Percentiles rank a stretch among this genome's conserved stretches.
Evolutionary conservation across 2,888 invertebrate genomes (phyloP).

Genomic region (Eueremaeus valkanovi): DNA sequence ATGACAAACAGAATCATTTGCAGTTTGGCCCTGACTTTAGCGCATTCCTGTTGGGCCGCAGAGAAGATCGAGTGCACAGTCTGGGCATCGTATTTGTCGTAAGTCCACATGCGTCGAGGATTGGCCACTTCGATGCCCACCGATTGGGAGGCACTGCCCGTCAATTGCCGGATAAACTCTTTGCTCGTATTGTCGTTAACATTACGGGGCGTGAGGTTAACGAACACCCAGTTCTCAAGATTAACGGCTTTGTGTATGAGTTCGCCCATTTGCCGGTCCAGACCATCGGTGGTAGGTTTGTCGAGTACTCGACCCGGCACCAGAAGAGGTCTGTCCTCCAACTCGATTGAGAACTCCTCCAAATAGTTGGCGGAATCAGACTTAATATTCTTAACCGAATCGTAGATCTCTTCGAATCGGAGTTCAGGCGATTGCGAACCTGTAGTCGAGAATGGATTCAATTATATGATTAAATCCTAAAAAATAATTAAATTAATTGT

Average conservation of each 20-base stretch:
- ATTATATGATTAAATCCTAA: not conserved
- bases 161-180: no score
- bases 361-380: constrained; percentile 37
- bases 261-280: not conserved
- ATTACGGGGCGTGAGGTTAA: no score
- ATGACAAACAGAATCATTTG: constrained; percentile 34
- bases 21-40: not conserved
- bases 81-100: no score
- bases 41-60: no score
- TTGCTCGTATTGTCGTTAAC: no score
- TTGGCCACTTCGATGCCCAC: no score
- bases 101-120: no score
- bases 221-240: constrained; percentile 37
- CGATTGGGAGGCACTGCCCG: no score
- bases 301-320: constrained; percentile 41
- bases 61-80: no score
- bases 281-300: not conserved
- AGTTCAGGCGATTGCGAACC: constrained; percentile 33
- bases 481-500: not conserved
- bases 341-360: constrained; percentile 40
- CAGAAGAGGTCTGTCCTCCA: constrained; percentile 37
- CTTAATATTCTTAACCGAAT: constrained; percentile 26
- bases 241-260: no score
- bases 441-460: not conserved
- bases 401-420: constrained; percentile 42